Base-by-base conservation (phyloP, 2,113 vertebrate genomes). In the Aleadryas rufinucha region DNA sequence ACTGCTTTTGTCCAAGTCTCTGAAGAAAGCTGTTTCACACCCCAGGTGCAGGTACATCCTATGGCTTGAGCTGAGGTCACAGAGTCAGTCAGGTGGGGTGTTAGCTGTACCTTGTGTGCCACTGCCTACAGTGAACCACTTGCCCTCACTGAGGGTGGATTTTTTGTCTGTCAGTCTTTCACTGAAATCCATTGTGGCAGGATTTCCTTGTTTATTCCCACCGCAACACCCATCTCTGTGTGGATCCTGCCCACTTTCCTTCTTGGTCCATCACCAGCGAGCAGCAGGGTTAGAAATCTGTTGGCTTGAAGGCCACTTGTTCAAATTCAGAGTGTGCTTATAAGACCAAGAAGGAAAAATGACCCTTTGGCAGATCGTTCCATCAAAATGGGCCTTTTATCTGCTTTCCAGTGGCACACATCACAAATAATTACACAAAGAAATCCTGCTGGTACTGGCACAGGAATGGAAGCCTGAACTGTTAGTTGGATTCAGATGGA, bases 71-170 rank as follows among this genome's bases (percentile, higher is more conserved):
- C n/a, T 54, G 83, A 72, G 70, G 37, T 70, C 0, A 3, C 54
- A 57, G 41, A 30, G 23, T 18, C 27, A 54, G 22, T 19, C 72
- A 26, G 50, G 10, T 31, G 52, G 12, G 60, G 10, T 61, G 15
- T 50, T 16, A 18, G 33, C 33, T 18, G 1, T 31, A 5, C 18
- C 8, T 50, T 1, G 0, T 23, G 22, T 80, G 13, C 42, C 41
- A 18, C 59, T 65, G 64, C 42, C 61, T 47, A 5, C 24, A 49
- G 37, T 66, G 61, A 69, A 21, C 22, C 10, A 10, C 56, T 78
- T 70, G 11, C 19, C 15, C 42, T 30, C 11, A 37, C 7, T 50
- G 42, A 66, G 57, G 19, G 15, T 44, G 30, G 27, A 41, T 44
- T 68, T 80, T 90, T 44, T 63, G 44, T 41, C 71, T 70, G 28